phyloP scores from a whole-genome alignment of 2,113 vertebrate genomes.

The Oryzias celebensis region DNA sequence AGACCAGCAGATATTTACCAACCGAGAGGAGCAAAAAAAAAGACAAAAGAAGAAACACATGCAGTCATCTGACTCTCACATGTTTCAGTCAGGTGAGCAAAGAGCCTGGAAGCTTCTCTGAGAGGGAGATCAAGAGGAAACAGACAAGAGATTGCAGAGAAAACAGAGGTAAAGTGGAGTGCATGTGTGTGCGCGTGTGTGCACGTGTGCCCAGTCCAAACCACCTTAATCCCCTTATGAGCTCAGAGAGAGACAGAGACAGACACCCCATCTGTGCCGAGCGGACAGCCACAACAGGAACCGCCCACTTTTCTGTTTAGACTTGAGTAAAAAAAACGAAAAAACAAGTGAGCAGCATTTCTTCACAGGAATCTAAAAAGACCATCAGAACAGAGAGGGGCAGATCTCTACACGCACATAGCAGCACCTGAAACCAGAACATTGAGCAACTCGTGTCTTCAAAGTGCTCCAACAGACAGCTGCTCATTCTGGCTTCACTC shows the following conservation, averaged over 20 bases:
- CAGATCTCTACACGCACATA: background rate
- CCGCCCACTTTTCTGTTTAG: constrained; percentile 2
- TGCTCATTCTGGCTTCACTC: background rate
- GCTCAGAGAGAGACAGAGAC: constrained; percentile 60
- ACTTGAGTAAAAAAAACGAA: background rate
- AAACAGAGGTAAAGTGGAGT: constrained; percentile 8
- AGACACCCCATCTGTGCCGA: constrained; percentile 62
- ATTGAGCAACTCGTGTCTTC: background rate
- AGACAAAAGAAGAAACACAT: background rate
- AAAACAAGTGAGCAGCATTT: background rate
- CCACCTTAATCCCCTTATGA: constrained; percentile 71
- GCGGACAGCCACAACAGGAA: constrained; percentile 16
- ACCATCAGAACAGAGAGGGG: background rate
- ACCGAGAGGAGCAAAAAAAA: background rate
- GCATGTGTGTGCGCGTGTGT: background rate
- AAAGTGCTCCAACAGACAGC: background rate
- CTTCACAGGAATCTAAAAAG: no score
- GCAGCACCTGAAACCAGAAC: background rate
- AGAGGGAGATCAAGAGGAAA: background rate
- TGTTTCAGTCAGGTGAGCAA: constrained; percentile 12
- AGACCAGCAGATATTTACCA: constrained; percentile 27
- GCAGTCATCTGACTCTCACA: constrained; percentile 18
- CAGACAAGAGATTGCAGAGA: constrained; percentile 1
- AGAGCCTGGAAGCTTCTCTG: background rate
- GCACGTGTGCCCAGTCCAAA: constrained; percentile 12